Conservation (phyloP, 2,888 invertebrate genomes). For the Orgyia antiqua region DNA sequence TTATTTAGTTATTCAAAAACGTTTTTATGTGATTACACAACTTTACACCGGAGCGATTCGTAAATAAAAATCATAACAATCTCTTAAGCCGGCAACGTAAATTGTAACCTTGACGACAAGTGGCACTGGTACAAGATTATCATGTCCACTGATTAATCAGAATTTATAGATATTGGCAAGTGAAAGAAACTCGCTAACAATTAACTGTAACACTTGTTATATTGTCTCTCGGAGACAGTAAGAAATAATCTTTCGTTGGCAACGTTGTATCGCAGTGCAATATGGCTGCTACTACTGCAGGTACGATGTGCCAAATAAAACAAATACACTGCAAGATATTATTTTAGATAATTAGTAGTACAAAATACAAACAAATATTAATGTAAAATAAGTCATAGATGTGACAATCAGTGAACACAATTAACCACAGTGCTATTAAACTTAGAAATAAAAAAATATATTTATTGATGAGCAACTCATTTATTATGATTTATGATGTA, state of each 20-base stretch:
- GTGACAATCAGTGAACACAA: too few relatives aligned
- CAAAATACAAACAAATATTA: too few relatives aligned
- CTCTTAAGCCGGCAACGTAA: constrained; percentile 20
- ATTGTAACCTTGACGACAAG: constrained; percentile 38
- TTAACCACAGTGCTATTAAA: too few relatives aligned
- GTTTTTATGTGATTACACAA: constrained; percentile 16
- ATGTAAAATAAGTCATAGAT: too few relatives aligned
- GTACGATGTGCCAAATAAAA: constrained; percentile 55
- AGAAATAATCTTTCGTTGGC: constrained; percentile 60
- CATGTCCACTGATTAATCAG: constrained; percentile 48
- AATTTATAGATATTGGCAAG: constrained; percentile 65
- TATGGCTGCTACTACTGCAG: constrained; percentile 27
- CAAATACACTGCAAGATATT: constrained; percentile 21
- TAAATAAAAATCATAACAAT: constrained; percentile 31
- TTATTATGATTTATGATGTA: too few relatives aligned
- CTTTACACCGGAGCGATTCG: constrained; percentile 15
- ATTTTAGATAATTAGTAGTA: too few relatives aligned
- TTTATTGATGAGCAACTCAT: too few relatives aligned
- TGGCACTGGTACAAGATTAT: constrained; percentile 32
- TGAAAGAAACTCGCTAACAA: constrained; percentile 45
- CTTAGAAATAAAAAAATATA: too few relatives aligned
- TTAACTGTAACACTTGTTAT: constrained; percentile 58
- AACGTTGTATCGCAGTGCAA: constrained; percentile 36
- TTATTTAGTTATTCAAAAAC: constrained; percentile 13
- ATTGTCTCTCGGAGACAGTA: constrained; percentile 53